Conservation (phyloP, 1,140 invertebrate genomes). For the Argopecten irradians region DNA sequence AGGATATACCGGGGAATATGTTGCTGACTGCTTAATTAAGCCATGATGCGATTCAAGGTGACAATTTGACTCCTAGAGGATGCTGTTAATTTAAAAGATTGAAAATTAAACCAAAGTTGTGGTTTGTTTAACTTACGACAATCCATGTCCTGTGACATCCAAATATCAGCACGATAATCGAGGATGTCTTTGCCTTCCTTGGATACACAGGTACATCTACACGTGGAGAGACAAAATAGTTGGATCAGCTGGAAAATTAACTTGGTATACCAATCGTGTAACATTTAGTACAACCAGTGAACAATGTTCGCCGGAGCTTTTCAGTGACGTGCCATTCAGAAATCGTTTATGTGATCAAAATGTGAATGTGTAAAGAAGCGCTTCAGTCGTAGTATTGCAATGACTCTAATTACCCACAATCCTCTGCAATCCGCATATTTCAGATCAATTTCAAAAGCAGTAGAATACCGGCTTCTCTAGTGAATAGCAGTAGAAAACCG, state of each 20-base stretch:
- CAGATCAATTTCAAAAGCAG: too few species aligned
- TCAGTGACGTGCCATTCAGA: neutral
- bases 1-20: neutral
- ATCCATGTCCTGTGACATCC: conserved; percentile 37
- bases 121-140: conserved; percentile 39
- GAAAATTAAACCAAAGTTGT: too few species aligned
- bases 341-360: neutral
- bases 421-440: too few species aligned
- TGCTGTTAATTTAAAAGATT: too few species aligned
- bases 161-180: conserved; percentile 31
- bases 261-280: neutral
- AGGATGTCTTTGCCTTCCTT: conserved; percentile 40
- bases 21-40: neutral
- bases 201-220: conserved; percentile 45
- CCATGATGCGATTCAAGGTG: neutral
- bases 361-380: neutral
- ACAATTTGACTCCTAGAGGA: too few species aligned
- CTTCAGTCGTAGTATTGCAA: too few species aligned
- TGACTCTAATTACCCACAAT: too few species aligned
- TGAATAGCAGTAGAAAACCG: too few species aligned
- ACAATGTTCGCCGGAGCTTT: neutral
- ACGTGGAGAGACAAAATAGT: neutral
- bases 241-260: neutral
- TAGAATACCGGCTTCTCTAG: too few species aligned
- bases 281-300: neutral